Evolutionary conservation across 2,113 vertebrate species (phyloP).

Genomic region (Bettongia penicillata): DNA sequence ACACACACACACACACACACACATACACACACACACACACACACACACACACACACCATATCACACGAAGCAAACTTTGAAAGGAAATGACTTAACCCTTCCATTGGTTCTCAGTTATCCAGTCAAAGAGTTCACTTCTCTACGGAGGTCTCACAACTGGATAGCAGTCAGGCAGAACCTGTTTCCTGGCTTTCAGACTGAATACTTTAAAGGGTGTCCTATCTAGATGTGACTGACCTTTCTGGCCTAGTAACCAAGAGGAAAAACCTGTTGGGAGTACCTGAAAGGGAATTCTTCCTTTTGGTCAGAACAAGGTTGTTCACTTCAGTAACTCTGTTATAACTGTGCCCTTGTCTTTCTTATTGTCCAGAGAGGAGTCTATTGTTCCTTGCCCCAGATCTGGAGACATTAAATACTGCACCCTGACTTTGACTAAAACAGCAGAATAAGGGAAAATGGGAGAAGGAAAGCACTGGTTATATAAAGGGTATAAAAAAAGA

Average conservation of each 20-base stretch:
- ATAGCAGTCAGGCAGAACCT: slow-evolving; percentile 85
- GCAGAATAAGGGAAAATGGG: slow-evolving; percentile 33
- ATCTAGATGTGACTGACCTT: slow-evolving; percentile 84
- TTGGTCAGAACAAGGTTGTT: slow-evolving; percentile 80
- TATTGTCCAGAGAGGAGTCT: slow-evolving; percentile 56
- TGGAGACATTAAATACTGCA: slow-evolving; percentile 59
- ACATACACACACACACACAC: not conserved
- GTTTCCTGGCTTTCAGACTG: slow-evolving; percentile 83
- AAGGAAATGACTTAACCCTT: slow-evolving; percentile 84
- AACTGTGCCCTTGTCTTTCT: slow-evolving; percentile 71
- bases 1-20: not conserved
- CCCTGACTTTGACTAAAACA: slow-evolving; percentile 68
- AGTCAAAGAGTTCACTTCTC: slow-evolving; percentile 89
- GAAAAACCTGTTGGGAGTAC: slow-evolving; percentile 87
- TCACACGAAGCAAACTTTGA: slow-evolving; percentile 76
- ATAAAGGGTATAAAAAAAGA: not conserved
- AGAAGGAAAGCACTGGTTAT: not conserved
- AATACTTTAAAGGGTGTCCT: slow-evolving; percentile 81
- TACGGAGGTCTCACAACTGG: slow-evolving; percentile 78
- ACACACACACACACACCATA: not conserved
- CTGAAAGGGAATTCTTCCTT: slow-evolving; percentile 82
- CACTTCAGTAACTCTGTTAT: slow-evolving; percentile 80
- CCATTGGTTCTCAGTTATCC: slow-evolving; percentile 89
- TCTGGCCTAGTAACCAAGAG: slow-evolving; percentile 86
- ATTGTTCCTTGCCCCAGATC: slow-evolving; percentile 40